Evolutionary conservation across 30 jellyfish, hydroid and myxozoan species (phyloP), one percentile per base, ranked within the genome.

Genomic region (Pseudorhiza aurosa): DNA sequence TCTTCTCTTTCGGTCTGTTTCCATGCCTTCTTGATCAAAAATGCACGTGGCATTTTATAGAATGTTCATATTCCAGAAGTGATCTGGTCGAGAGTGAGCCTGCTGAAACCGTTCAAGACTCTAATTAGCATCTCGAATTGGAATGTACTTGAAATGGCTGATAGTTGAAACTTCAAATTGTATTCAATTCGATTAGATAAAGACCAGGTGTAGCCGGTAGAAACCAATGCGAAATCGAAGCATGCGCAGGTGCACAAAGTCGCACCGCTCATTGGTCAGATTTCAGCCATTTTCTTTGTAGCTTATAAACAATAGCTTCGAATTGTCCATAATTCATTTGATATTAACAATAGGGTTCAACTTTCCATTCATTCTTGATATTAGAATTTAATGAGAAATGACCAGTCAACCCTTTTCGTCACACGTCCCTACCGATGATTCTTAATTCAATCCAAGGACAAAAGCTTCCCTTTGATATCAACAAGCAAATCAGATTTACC

Each of bases 141-240:
- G 68, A 39, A 53, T 70, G 64, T 53, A 37, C 86, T 73, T 32
- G 65, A 73, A 73, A 73, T 73, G 86, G 68, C 86, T 73, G 72
- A 11, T 57, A 26, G 64, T 15, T 43, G 29, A 49, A 73, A 73
- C n/a, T 9, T 73, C 37, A 65, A 73, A 40, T 73, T 49, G 51
- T 53, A 57, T 57, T 35, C 75, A 55, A 73, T 45, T 19, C 42
- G 68, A 50, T 51, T 31, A 5, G 63, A 57, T 29, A 36, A 27
- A 18, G 86, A 55, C 86, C 86, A 73, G 86, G 86, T 73, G 86
- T 24, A 57, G 33, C 33, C 75, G 72, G 18, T 73, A 53, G 86
- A 73, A 73, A 73, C 86, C 86, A 51, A 31, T 33, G 75, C 64
- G 37, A 21, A 31, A 42, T 26, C 65, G 53, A 40, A 15, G 65